phyloP scores from a whole-genome alignment of 2,113 vertebrate genomes.

The Phocoena sinus region DNA sequence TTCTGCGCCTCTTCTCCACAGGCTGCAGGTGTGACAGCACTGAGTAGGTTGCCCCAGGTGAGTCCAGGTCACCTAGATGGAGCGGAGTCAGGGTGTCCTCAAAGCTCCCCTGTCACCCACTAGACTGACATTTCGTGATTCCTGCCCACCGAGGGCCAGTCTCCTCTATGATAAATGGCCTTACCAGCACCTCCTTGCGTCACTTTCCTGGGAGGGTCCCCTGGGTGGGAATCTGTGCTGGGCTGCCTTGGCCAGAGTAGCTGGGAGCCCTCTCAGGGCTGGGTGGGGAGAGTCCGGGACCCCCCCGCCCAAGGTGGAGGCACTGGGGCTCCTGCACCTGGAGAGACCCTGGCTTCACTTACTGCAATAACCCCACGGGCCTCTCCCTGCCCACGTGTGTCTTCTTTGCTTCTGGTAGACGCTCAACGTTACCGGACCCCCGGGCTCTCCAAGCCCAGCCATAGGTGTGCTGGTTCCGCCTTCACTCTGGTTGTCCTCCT shows the following conservation, averaged over 20 bases:
- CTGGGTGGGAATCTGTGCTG: background rate
- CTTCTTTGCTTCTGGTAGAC: too few species aligned
- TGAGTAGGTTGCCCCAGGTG: too few species aligned
- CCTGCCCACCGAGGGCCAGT: too few species aligned
- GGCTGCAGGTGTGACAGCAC: background rate
- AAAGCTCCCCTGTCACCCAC: background rate
- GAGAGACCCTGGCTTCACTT: too few species aligned
- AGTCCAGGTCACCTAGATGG: background rate
- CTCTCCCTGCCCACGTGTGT: background rate
- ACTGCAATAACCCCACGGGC: accelerated
- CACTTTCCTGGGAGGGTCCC: background rate
- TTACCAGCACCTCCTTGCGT: too few species aligned
- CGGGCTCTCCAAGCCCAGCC: too few species aligned
- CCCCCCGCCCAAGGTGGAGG: too few species aligned
- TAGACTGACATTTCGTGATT: background rate
- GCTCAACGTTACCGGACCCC: too few species aligned
- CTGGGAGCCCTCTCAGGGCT: background rate
- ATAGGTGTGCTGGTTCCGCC: accelerated
- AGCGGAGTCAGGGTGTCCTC: background rate
- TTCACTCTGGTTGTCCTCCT: accelerated
- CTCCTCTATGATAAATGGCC: background rate
- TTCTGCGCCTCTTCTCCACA: background rate
- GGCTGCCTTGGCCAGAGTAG: background rate
- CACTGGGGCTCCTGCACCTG: background rate
- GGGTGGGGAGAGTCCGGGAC: background rate